Evolutionary conservation across 2,113 vertebrate genomes (phyloP).

Genomic region (Cyanocitta stelleri): DNA sequence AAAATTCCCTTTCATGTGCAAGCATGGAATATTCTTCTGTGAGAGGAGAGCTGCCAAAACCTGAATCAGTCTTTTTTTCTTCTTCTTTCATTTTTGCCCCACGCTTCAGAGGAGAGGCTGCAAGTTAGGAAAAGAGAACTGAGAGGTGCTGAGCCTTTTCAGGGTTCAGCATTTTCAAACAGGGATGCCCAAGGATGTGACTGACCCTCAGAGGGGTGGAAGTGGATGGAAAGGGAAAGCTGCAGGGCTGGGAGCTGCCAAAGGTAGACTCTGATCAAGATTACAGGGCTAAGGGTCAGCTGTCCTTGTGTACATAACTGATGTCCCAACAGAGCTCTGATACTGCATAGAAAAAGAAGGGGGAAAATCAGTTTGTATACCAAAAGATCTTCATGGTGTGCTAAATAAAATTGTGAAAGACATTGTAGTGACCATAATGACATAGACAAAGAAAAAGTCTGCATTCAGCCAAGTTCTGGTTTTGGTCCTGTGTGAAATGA

Average conservation of each 20-base stretch:
- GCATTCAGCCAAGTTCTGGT: background rate
- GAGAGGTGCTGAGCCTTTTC: background rate
- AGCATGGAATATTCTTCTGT: background rate
- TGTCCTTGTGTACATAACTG: background rate
- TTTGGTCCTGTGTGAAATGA: background rate
- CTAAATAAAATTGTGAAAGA: background rate
- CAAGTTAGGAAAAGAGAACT: background rate
- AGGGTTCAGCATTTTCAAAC: background rate
- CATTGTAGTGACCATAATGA: background rate
- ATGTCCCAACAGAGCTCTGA: background rate
- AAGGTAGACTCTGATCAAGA: background rate
- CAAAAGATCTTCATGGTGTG: background rate
- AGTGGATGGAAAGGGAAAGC: background rate
- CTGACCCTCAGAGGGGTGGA: background rate
- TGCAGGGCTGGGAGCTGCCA: background rate
- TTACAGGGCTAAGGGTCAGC: background rate
- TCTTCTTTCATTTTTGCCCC: background rate
- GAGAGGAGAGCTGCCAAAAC: background rate
- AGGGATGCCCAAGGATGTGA: background rate
- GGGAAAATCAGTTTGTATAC: rapidly evolving
- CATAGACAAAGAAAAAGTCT: background rate
- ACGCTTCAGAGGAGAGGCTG: background rate
- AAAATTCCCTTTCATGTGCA: background rate
- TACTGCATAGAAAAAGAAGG: background rate
- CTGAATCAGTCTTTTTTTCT: background rate